Evolutionary conservation across 2,888 invertebrate species (phyloP).

Genomic region (Tupiocoris notatus): DNA sequence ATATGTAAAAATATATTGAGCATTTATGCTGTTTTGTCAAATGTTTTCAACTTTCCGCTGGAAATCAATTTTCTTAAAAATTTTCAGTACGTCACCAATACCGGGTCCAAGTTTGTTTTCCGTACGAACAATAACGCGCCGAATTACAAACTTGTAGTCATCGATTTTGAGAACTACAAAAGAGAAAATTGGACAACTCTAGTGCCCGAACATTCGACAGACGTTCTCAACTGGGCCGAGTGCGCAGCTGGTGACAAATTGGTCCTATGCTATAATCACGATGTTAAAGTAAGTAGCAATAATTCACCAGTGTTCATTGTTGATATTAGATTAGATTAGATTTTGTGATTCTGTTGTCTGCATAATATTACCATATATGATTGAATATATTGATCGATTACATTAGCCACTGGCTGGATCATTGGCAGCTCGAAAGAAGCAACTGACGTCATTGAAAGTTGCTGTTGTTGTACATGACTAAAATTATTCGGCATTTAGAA

Average conservation of each 20-base stretch:
- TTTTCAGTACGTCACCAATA: constrained; percentile 84
- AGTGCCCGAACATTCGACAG: constrained; percentile 76
- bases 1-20: neutral
- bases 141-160: constrained; percentile 82
- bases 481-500: too few species aligned
- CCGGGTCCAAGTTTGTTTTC: constrained; percentile 69
- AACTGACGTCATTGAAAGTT: too few species aligned
- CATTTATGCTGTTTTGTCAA: constrained; percentile 1
- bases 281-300: constrained; percentile 83
- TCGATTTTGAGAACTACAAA: constrained; percentile 70
- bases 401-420: too few species aligned
- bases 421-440: too few species aligned
- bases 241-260: constrained; percentile 84
- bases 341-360: too few species aligned
- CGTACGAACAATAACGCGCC: constrained; percentile 92
- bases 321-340: too few species aligned
- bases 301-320: too few species aligned
- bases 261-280: constrained; percentile 83
- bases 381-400: too few species aligned
- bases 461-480: too few species aligned
- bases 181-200: constrained; percentile 81
- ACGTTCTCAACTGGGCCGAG: constrained; percentile 87
- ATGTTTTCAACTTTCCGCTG: too few species aligned
- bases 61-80: neutral
- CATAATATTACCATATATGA: too few species aligned